phyloP scores from a whole-genome alignment of 2,888 invertebrate species.

The Lasioglossum pauxillum region DNA sequence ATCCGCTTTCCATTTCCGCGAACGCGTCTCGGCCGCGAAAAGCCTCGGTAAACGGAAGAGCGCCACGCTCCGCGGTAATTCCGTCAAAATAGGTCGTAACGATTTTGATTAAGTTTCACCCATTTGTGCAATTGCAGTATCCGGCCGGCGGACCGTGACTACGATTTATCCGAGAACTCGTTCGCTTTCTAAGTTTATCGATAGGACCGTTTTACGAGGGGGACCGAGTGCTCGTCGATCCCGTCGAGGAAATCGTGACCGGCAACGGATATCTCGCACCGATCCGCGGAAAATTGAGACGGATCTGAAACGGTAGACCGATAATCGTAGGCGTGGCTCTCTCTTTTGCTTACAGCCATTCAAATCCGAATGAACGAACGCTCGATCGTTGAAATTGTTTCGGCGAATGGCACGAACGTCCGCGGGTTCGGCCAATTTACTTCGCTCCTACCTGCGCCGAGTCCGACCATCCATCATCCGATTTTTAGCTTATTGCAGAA shows the following conservation, averaged over 20 bases:
- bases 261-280: constrained; percentile 40
- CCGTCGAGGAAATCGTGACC: constrained; percentile 59
- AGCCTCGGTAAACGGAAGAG: constrained; percentile 9
- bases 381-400: constrained; percentile 59
- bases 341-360: constrained; percentile 35
- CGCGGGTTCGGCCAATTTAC: constrained; percentile 40
- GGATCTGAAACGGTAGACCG: constrained; percentile 60
- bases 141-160: constrained; percentile 58
- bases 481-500: neutral
- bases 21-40: constrained; percentile 20
- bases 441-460: constrained; percentile 40
- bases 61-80: constrained; percentile 10
- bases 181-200: constrained; percentile 65
- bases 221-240: constrained; percentile 27
- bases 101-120: constrained; percentile 58
- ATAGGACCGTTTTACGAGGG: constrained; percentile 24
- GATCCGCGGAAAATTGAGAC: constrained; percentile 60
- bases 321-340: constrained; percentile 66
- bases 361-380: constrained; percentile 23
- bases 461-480: constrained; percentile 50
- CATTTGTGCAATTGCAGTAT: constrained; percentile 36
- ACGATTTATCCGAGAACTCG: constrained; percentile 41
- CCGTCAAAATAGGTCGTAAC: constrained; percentile 47
- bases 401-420: constrained; percentile 46
- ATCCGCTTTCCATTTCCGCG: constrained; percentile 40